phyloP scores from a whole-genome alignment of 2,113 vertebrate species.

The Sarotherodon lohbergeri region DNA sequence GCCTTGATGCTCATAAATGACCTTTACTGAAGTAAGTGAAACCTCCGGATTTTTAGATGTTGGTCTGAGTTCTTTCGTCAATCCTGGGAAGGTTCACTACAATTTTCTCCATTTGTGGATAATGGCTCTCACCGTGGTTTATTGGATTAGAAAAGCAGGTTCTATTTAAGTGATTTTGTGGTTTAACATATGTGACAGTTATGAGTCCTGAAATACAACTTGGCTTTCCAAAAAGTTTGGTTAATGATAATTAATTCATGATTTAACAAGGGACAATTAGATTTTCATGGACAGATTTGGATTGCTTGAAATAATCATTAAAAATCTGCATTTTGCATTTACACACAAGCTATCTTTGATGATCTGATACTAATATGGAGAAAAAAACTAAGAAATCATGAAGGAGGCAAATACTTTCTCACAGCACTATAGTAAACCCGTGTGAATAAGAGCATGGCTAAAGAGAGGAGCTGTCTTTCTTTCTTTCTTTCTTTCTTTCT shows the following conservation, averaged over 20 bases:
- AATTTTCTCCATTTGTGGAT: background rate
- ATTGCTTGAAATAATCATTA: background rate
- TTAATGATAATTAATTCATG: background rate
- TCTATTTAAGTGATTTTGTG: background rate
- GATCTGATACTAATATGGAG: background rate
- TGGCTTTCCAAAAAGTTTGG: background rate
- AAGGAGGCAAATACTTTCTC: background rate
- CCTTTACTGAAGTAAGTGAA: background rate
- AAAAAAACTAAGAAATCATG: background rate
- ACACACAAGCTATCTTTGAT: background rate
- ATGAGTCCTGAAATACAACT: background rate
- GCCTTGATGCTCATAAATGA: background rate
- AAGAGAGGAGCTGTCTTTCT: background rate
- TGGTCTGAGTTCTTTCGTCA: background rate
- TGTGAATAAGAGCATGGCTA: background rate
- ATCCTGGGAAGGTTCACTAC: background rate
- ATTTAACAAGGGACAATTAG: accelerated
- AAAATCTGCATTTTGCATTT: background rate
- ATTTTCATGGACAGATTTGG: background rate
- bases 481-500: background rate
- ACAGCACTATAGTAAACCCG: background rate
- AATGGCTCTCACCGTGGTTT: background rate
- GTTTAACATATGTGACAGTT: background rate
- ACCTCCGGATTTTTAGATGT: accelerated
- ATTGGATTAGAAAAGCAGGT: background rate